Conservation (phyloP, 2,888 invertebrate species). For the Pegoplata infirma region DNA sequence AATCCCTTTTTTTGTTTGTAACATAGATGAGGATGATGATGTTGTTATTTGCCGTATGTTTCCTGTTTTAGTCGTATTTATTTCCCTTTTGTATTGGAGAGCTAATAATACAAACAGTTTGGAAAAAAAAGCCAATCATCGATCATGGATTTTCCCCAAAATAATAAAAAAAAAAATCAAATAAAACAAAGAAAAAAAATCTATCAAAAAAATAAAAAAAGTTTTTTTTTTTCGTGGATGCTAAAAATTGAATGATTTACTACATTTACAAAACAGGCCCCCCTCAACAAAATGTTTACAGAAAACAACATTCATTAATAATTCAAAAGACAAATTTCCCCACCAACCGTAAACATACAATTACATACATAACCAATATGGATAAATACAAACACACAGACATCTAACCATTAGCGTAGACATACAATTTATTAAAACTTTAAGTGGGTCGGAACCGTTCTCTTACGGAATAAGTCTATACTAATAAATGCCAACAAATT, state of each 20-base stretch:
- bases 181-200: slow-evolving; percentile 38
- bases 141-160: slow-evolving; percentile 26
- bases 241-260: slow-evolving; percentile 55
- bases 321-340: slow-evolving; percentile 75
- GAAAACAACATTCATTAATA: slow-evolving; percentile 72
- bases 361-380: background rate
- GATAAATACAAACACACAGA: background rate
- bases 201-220: slow-evolving; percentile 32
- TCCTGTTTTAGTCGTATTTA: slow-evolving; percentile 33
- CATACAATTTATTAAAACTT: too few relatives aligned
- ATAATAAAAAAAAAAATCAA: slow-evolving; percentile 29
- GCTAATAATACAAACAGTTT: slow-evolving; percentile 22
- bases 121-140: slow-evolving; percentile 58
- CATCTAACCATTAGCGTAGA: too few relatives aligned
- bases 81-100: slow-evolving; percentile 10
- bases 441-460: too few relatives aligned
- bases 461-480: too few relatives aligned
- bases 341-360: slow-evolving; percentile 7
- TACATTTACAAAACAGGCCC: slow-evolving; percentile 41
- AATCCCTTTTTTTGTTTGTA: background rate
- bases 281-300: slow-evolving; percentile 27
- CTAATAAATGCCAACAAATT: too few relatives aligned
- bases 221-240: slow-evolving; percentile 51
- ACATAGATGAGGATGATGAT: slow-evolving; percentile 1
- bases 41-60: slow-evolving; percentile 1